Conservation (phyloP, 2,113 vertebrate species). For the Balaeniceps rex region DNA sequence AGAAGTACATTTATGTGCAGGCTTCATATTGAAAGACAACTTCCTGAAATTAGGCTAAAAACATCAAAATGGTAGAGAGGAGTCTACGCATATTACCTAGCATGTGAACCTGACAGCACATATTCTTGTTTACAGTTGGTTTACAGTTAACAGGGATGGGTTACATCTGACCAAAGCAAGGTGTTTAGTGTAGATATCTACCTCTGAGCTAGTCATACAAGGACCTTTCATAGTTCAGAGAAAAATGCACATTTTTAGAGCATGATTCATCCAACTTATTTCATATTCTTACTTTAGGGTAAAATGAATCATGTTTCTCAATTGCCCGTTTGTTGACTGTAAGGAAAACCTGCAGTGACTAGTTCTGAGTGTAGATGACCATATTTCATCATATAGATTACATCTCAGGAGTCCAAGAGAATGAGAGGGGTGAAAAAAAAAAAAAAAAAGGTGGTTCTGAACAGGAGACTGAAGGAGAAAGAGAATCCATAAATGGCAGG, state of each 20-base stretch:
- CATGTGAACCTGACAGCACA: background rate
- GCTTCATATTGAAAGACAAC: background rate
- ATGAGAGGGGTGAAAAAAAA: rapidly evolving
- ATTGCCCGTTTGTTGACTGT: background rate
- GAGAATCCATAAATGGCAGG: background rate
- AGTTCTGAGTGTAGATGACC: background rate
- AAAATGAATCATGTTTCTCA: background rate
- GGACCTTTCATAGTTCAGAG: background rate
- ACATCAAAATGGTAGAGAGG: background rate
- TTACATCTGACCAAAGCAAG: background rate
- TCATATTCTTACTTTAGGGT: background rate
- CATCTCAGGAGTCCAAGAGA: background rate
- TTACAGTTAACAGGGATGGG: background rate
- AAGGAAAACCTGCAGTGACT: background rate
- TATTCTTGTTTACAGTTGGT: background rate
- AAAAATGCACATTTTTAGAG: background rate
- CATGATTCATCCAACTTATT: background rate
- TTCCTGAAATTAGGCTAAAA: background rate
- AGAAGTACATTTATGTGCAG: background rate
- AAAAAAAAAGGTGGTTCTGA: background rate
- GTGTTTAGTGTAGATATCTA: background rate
- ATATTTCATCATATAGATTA: background rate
- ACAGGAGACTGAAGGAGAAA: background rate
- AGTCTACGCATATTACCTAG: background rate
- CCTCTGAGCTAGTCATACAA: background rate